Conservation (phyloP, 2,797 vertebrate species). For the Helicolenus hilgendorfi region DNA sequence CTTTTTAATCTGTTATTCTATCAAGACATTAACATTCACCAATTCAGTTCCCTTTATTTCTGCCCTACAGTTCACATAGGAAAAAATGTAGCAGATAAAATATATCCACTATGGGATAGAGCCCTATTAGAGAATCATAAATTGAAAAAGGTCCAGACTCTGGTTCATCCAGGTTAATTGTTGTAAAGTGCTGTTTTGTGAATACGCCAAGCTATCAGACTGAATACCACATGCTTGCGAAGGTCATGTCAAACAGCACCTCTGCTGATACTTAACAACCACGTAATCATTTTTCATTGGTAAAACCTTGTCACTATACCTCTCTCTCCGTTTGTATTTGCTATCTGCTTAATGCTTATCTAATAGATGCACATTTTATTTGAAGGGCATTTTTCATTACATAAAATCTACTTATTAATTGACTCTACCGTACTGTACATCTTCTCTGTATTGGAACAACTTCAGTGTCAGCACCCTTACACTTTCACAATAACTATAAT, state of each 20-base stretch:
- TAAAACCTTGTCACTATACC: neutral
- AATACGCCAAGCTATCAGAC: neutral
- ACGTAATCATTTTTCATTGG: neutral
- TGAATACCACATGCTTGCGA: neutral
- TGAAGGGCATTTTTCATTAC: neutral
- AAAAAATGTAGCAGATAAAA: neutral
- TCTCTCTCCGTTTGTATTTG: neutral
- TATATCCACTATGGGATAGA: neutral
- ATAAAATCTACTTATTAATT: neutral
- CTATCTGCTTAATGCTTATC: neutral
- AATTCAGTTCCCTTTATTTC: neutral
- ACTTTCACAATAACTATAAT: too few species aligned
- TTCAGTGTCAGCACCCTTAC: too few species aligned
- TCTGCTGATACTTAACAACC: neutral
- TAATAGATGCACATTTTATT: neutral
- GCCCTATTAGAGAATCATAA: neutral
- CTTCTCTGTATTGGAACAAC: neutral
- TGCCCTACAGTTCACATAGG: neutral
- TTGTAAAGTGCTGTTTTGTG: slow-evolving; percentile 17
- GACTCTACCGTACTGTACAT: neutral
- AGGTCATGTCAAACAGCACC: neutral
- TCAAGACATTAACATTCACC: neutral
- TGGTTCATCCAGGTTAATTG: slow-evolving; percentile 5
- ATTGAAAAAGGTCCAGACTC: neutral
- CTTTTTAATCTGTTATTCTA: neutral